Conservation (phyloP, 2,113 vertebrate species). For the Sylvia atricapilla region DNA sequence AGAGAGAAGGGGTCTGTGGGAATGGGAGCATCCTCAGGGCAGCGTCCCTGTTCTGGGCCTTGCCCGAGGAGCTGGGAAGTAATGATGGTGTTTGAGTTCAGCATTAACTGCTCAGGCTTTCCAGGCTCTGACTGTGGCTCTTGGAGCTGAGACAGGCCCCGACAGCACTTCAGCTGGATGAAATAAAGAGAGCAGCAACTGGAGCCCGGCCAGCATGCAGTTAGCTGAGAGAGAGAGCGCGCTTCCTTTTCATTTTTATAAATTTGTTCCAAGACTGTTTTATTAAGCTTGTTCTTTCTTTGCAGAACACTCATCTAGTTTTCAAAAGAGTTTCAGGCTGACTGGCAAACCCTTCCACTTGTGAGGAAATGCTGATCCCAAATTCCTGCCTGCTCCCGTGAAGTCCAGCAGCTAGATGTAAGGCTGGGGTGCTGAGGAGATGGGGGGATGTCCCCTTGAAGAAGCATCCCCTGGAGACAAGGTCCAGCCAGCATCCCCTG, state of each 20-base stretch:
- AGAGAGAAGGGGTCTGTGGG: not conserved
- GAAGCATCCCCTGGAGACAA: not conserved
- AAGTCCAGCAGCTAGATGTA: rapidly evolving
- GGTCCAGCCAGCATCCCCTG: not conserved
- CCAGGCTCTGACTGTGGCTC: not conserved
- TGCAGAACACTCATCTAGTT: not conserved
- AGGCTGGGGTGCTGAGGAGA: not conserved
- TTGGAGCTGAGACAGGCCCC: slow-evolving; percentile 11
- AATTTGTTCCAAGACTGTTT: slow-evolving; percentile 2
- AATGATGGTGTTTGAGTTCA: not conserved
- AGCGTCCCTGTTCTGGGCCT: not conserved
- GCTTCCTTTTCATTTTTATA: slow-evolving; percentile 21
- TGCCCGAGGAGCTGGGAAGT: not conserved
- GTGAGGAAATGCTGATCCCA: not conserved
- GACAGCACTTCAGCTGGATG: slow-evolving; percentile 21
- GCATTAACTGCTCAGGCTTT: not conserved
- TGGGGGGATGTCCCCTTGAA: not conserved
- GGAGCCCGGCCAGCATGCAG: slow-evolving; percentile 24
- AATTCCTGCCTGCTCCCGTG: not conserved
- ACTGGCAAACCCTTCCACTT: not conserved
- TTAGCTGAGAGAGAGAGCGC: not conserved
- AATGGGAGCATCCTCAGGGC: not conserved
- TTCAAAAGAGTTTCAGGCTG: not conserved
- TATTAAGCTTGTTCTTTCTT: slow-evolving; percentile 13
- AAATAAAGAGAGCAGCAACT: slow-evolving; percentile 33